phyloP scores from a whole-genome alignment of 2,888 invertebrate species.

The Papilio protenor region DNA sequence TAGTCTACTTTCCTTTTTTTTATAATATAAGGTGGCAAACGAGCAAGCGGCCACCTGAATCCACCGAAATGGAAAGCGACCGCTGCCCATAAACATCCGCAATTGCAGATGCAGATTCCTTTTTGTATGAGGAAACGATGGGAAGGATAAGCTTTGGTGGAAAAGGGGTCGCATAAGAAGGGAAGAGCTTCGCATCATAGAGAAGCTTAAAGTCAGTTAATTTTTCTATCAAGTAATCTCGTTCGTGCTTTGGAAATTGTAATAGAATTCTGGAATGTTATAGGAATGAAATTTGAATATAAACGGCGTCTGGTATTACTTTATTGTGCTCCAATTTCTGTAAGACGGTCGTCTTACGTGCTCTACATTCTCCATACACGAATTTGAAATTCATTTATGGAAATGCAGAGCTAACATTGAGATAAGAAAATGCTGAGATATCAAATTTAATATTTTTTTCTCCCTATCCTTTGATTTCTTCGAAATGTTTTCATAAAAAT shows the following conservation, averaged over 20 bases:
- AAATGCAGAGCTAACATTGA: constrained; percentile 24
- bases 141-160: too few relatives aligned
- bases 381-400: constrained; percentile 31
- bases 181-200: too few relatives aligned
- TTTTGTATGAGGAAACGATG: too few relatives aligned
- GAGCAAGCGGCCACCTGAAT: too few relatives aligned
- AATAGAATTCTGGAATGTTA: constrained; percentile 26
- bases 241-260: background rate
- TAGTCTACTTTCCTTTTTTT: too few relatives aligned
- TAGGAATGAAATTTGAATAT: constrained; percentile 27
- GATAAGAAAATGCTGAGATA: constrained; percentile 25
- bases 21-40: too few relatives aligned
- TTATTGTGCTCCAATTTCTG: constrained; percentile 36
- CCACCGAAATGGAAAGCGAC: too few relatives aligned
- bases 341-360: constrained; percentile 29
- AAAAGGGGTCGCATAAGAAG: too few relatives aligned
- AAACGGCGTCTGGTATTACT: constrained; percentile 26
- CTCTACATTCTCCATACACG: constrained; percentile 18
- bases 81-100: too few relatives aligned
- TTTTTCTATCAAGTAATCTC: constrained; percentile 4
- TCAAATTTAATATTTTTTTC: constrained; percentile 12
- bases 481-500: constrained; percentile 11
- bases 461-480: constrained; percentile 1
- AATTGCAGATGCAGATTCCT: too few relatives aligned
- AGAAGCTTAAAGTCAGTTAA: background rate